Evolutionary conservation across 92 coral and sea anemone genomes (phyloP).

Genomic region (Pocillopora grandis): DNA sequence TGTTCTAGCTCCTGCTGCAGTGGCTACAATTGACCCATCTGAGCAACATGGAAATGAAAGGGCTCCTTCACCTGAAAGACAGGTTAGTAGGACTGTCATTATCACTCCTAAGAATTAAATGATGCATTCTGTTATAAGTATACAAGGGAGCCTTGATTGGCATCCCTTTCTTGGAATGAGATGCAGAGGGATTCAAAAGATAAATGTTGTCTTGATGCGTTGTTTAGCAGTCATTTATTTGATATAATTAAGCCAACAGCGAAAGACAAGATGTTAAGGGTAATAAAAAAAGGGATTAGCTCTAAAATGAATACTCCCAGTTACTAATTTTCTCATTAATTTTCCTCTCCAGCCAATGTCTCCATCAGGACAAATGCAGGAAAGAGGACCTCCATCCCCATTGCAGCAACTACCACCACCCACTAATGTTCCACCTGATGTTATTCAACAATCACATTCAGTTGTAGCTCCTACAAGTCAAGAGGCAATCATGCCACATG

Average conservation of each 20-base stretch:
- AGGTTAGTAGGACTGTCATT: neutral
- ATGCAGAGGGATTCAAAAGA: no score
- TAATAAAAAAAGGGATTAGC: no score
- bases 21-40: neutral
- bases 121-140: neutral
- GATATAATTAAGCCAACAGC: no score
- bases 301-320: no score
- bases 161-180: no score
- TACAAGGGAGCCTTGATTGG: no score
- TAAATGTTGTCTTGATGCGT: no score
- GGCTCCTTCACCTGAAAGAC: neutral
- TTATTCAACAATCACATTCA: neutral
- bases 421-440: neutral
- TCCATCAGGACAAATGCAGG: neutral
- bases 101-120: neutral
- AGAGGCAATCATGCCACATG: no score
- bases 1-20: conserved; percentile 34
- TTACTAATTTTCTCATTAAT: no score
- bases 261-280: no score
- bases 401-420: neutral
- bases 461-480: neutral
- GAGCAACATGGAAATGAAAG: neutral
- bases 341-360: neutral
- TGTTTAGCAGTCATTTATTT: no score
- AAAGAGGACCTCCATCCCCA: neutral